A percentile compares a stretch with the other conserved stretches of the same genome.
Conservation (phyloP, 2,797 vertebrate species). For the Denticeps clupeoides region DNA sequence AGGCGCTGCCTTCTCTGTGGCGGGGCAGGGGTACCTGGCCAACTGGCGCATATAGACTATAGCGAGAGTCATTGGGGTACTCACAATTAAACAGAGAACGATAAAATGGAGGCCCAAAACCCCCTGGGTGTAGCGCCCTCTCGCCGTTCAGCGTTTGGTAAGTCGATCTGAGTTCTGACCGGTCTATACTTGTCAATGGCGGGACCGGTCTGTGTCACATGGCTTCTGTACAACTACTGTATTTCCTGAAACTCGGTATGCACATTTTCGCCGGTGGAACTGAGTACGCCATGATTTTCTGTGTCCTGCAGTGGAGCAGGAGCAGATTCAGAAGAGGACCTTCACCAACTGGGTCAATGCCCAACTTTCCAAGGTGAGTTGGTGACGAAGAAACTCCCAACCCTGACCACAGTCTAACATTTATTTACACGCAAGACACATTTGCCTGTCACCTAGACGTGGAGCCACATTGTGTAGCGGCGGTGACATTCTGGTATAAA, state of each 20-base stretch:
- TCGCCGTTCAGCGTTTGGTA: neutral
- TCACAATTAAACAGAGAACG: too few relatives aligned
- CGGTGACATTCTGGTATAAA: too few relatives aligned
- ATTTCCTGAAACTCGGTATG: too few relatives aligned
- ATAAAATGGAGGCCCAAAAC: neutral
- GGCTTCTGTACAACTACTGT: too few relatives aligned
- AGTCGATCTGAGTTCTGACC: constrained; percentile 15
- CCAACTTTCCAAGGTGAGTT: constrained; percentile 73
- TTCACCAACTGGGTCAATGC: constrained; percentile 93
- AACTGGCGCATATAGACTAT: neutral
- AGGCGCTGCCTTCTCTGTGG: neutral
- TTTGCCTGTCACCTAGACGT: too few relatives aligned
- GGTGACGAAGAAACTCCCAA: neutral
- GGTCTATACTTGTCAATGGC: neutral
- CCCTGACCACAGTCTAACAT: neutral
- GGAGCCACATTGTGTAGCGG: too few relatives aligned
- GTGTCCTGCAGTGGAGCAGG: constrained; percentile 66
- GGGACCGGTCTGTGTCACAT: neutral
- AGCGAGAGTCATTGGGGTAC: neutral
- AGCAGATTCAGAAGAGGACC: constrained; percentile 81
- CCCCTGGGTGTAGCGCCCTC: neutral
- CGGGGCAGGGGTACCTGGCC: neutral
- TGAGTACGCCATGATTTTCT: too few relatives aligned
- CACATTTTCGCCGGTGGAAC: too few relatives aligned
- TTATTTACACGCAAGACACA: too few relatives aligned